These are phyloP conservation scores for Scopus umbretta DNA, from an alignment of 2,113 vertebrate genomes.

Conservation along the genomic window DNA sequence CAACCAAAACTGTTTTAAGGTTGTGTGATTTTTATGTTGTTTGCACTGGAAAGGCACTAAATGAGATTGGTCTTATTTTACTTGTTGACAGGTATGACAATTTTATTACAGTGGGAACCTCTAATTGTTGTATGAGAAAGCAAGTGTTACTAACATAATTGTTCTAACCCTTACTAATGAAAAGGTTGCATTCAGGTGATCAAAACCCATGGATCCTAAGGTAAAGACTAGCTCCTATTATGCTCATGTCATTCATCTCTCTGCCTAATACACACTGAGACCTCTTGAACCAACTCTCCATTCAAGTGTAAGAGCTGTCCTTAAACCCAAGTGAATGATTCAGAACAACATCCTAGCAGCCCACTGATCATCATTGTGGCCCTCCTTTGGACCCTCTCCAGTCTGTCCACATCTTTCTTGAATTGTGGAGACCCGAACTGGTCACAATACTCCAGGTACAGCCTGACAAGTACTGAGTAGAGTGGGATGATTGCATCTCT, in stretches of 20 bases:
- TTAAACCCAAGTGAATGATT: not conserved
- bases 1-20: not conserved
- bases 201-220: not conserved
- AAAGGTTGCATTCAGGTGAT: not conserved
- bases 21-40: not conserved
- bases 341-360: not conserved
- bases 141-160: not conserved
- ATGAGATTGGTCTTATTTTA: not conserved
- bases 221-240: not conserved
- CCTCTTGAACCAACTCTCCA: not conserved
- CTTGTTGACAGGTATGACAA: not conserved
- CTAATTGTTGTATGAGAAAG: not conserved
- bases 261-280: not conserved
- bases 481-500: not conserved
- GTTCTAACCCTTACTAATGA: not conserved
- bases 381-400: not conserved
- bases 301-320: not conserved
- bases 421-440: not conserved
- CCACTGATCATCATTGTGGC: not conserved
- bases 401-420: not conserved
- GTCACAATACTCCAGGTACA: rapidly evolving
- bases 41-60: not conserved
- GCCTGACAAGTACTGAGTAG: not conserved
- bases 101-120: not conserved
- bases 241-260: not conserved